Evolutionary conservation across 2,888 invertebrate genomes (phyloP), one percentile per base, ranked within the genome.

Genomic region (Malthinus flaveolus): DNA sequence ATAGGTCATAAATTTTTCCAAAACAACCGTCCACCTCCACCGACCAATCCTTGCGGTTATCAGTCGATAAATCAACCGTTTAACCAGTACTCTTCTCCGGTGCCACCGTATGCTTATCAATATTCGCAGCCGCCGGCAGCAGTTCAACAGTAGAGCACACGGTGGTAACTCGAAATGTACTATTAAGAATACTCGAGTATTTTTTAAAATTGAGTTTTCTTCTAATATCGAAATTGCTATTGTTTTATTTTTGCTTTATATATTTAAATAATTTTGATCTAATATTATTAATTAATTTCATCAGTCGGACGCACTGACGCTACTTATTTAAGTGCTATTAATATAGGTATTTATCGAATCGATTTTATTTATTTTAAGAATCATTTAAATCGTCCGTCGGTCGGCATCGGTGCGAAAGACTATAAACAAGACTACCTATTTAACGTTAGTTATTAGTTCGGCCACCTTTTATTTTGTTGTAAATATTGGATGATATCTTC

Each of bases 1-100:
- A 80, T 83, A 79, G 86, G 87, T 73, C 88, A 87, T 76, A 90
- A 89, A 76, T 89, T 87, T 82, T 89, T 89, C 81, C 89, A 89
- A 68, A 85, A 86, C 10, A 85, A 84, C 63, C 80, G 82, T 56
- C 78, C 83, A 53, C 81, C 83, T n/a, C 79, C 79, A 34, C 79
- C 79, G 33, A 79, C 81, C 44, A 84, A 83, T 63, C 82, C 84
- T 4, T 85, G 85, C 71, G 84, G 83, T 48, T 85, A 83, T 70
- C 84, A 85, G 67, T 83, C 83, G 37, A 80, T 88, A 83, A 70
- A 86, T 77, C 67, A 85, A 79, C 82, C 83, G 1, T 88, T 87
- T 73, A 85, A 86, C 51, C 88, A 89, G 76, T 87, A 87, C 76
- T 85, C 87, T 52, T 85, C 87, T 3, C 84, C 87, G 9, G 84